Conservation (phyloP, 1,140 invertebrate genomes). For the Drosophila sp. region DNA sequence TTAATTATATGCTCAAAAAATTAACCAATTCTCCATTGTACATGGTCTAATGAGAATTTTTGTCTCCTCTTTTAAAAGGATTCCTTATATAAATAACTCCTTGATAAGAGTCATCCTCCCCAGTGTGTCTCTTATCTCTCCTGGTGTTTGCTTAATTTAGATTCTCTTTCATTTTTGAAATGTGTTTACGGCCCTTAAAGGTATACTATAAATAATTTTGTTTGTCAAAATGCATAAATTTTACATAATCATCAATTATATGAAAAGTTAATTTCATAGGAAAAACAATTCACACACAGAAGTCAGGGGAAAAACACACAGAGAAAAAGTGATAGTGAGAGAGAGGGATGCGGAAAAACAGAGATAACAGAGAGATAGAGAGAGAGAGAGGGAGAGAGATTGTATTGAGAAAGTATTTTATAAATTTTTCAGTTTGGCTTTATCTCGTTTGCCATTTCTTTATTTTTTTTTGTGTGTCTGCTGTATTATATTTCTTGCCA, state of each 20-base stretch:
- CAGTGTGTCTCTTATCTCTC: neutral
- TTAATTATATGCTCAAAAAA: too few relatives aligned
- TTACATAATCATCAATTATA: conserved; percentile 16
- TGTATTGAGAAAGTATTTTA: conserved; percentile 22
- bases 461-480: conserved; percentile 22
- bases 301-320: neutral
- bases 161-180: conserved; percentile 5
- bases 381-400: neutral
- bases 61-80: too few relatives aligned
- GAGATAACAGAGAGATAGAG: neutral
- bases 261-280: conserved; percentile 11
- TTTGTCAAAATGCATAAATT: conserved; percentile 6
- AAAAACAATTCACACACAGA: neutral
- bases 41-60: too few relatives aligned
- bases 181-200: conserved; percentile 2
- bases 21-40: too few relatives aligned
- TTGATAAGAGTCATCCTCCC: neutral
- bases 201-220: conserved; percentile 13
- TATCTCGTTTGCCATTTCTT: neutral
- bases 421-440: conserved; percentile 4
- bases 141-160: neutral
- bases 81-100: neutral
- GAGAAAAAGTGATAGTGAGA: neutral
- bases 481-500: conserved; percentile 55
- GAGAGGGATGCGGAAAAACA: neutral